Conservation (phyloP, 2,888 invertebrate species). For the Andrena haemorrhoa region DNA sequence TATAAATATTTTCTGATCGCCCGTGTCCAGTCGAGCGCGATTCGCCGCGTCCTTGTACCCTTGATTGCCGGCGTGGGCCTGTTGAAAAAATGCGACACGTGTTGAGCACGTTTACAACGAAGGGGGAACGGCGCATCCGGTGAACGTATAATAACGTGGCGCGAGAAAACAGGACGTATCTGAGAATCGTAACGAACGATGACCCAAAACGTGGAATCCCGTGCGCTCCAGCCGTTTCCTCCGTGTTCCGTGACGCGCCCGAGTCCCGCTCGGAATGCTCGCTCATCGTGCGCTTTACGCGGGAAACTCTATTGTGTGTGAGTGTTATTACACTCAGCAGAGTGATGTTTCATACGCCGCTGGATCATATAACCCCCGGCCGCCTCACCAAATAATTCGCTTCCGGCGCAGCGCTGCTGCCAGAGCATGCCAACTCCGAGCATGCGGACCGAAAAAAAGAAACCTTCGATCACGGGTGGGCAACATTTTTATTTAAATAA, state of each 20-base stretch:
- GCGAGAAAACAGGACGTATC: slow-evolving; percentile 54
- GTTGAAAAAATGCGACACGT: slow-evolving; percentile 50
- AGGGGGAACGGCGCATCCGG: slow-evolving; percentile 51
- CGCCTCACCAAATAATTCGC: slow-evolving; percentile 71
- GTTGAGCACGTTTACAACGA: slow-evolving; percentile 39
- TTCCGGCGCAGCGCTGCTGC: slow-evolving; percentile 67
- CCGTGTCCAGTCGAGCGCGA: not conserved
- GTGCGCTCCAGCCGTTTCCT: slow-evolving; percentile 45
- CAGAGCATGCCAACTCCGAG: slow-evolving; percentile 72
- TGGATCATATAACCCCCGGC: slow-evolving; percentile 52
- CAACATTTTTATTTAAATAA: too few species aligned
- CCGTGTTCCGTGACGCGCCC: slow-evolving; percentile 42
- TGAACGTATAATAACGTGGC: slow-evolving; percentile 40
- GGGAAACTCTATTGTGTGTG: slow-evolving; percentile 32
- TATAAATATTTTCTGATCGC: not conserved
- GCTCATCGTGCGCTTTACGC: slow-evolving; percentile 34
- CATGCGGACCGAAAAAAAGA: slow-evolving; percentile 44
- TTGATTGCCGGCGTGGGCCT: slow-evolving; percentile 36
- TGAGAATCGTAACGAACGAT: slow-evolving; percentile 65
- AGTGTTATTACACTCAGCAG: slow-evolving; percentile 53
- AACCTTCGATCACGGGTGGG: too few species aligned
- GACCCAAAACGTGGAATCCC: slow-evolving; percentile 64
- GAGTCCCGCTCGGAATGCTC: slow-evolving; percentile 48
- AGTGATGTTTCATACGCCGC: slow-evolving; percentile 44
- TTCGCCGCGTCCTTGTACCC: slow-evolving; percentile 3